A percentile compares a stretch with the other conserved stretches of the same genome.
These are phyloP conservation scores for Porites divaricata DNA, from an alignment of 92 coral and sea anemone genomes.

Conservation along the genomic window DNA sequence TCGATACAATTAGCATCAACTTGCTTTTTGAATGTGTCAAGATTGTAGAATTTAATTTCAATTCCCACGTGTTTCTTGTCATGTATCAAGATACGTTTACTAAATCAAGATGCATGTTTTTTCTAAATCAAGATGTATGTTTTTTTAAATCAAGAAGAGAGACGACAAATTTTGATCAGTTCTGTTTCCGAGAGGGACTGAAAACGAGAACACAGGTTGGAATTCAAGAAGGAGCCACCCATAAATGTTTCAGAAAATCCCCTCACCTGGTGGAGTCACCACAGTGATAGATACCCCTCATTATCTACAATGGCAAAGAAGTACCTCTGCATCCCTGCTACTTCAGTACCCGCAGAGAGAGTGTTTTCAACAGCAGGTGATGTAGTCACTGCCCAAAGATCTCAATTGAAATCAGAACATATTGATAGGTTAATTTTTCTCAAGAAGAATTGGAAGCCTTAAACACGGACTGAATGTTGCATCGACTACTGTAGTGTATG, in stretches of 20 bases:
- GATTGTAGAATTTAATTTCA: too few relatives aligned
- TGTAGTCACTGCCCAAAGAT: constrained; percentile 36
- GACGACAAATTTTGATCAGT: too few relatives aligned
- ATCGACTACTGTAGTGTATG: constrained; percentile 19
- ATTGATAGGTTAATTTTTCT: constrained; percentile 42
- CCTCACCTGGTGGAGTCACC: constrained; percentile 42
- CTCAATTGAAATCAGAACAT: constrained; percentile 41
- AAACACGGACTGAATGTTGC: constrained; percentile 18
- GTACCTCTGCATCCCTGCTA: constrained; percentile 44
- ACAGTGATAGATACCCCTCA: constrained; percentile 32
- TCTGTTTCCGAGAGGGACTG: too few relatives aligned
- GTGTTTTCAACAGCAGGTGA: constrained; percentile 47
- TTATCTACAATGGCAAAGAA: constrained; percentile 29
- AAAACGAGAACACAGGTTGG: too few relatives aligned
- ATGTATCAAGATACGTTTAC: too few relatives aligned
- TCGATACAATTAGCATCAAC: too few relatives aligned
- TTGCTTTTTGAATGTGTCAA: too few relatives aligned
- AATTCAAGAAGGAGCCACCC: constrained; percentile 38
- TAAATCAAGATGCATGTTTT: too few relatives aligned
- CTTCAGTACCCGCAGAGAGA: constrained; percentile 48
- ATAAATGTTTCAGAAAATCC: constrained; percentile 49
- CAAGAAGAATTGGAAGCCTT: constrained; percentile 58
- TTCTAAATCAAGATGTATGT: too few relatives aligned
- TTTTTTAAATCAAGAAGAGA: too few relatives aligned
- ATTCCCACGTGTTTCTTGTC: too few relatives aligned